A percentile compares a stretch with the other conserved stretches of the same genome.
Conservation (phyloP, 2,888 invertebrate species). For the Melanostoma mellinum region DNA sequence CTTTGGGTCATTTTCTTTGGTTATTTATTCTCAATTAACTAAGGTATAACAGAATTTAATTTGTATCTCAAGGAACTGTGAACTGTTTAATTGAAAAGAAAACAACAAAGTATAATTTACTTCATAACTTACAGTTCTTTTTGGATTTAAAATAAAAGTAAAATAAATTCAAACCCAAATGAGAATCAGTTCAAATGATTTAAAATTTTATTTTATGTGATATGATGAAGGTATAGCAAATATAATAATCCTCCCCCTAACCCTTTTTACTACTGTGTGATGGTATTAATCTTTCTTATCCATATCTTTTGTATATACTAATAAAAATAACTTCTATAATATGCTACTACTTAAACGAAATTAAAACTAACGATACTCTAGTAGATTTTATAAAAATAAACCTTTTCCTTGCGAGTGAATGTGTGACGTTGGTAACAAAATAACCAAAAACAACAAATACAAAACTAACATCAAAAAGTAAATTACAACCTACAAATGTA, state of each 20-base stretch:
- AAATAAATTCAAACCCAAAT: constrained; percentile 1
- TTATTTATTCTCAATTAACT: constrained; percentile 22
- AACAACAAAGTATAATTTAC: constrained; percentile 63
- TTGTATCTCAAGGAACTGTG: constrained; percentile 62
- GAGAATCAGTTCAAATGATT: constrained; percentile 47
- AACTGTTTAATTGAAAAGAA: constrained; percentile 27
- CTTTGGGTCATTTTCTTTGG: constrained; percentile 11
- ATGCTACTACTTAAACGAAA: constrained; percentile 42
- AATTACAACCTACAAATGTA: background rate
- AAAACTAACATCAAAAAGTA: constrained; percentile 24
- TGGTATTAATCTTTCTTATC: constrained; percentile 50
- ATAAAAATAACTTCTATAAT: constrained; percentile 42
- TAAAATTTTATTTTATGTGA: constrained; percentile 24
- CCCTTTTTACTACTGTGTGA: constrained; percentile 52
- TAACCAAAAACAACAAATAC: constrained; percentile 16
- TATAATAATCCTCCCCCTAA: constrained; percentile 38
- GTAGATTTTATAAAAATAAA: constrained; percentile 50
- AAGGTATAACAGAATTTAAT: background rate
- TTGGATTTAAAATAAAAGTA: constrained; percentile 47
- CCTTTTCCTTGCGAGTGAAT: constrained; percentile 67
- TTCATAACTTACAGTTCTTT: constrained; percentile 73
- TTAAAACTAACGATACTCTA: constrained; percentile 17
- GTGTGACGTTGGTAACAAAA: constrained; percentile 61
- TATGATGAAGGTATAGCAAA: constrained; percentile 31
- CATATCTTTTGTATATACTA: constrained; percentile 60